phyloP scores from a whole-genome alignment of 1,140 invertebrate genomes.

The Metopolophium dirhodum region DNA sequence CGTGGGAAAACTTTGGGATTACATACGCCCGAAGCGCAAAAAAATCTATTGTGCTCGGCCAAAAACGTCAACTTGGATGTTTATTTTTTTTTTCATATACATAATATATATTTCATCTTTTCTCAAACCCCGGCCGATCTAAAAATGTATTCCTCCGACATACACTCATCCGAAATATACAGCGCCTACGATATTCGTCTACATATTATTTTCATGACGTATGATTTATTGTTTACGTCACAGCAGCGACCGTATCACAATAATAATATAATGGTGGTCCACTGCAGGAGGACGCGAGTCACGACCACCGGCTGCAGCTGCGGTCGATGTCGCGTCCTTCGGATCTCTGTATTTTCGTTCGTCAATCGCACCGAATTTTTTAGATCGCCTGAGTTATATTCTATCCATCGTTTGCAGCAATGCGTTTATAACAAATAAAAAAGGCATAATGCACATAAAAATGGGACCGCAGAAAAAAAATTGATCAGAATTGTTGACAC shows the following conservation, averaged over 20 bases:
- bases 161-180: not conserved
- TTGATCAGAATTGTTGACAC: too few species aligned
- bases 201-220: not conserved
- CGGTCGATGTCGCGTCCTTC: not conserved
- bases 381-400: not conserved
- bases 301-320: not conserved
- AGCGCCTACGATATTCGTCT: not conserved
- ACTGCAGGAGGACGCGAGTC: not conserved
- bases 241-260: not conserved
- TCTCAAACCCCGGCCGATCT: not conserved
- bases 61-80: not conserved
- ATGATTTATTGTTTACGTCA: constrained; percentile 28
- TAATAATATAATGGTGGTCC: not conserved
- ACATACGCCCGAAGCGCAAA: not conserved
- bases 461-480: not conserved
- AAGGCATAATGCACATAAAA: not conserved
- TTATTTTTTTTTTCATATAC: not conserved
- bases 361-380: not conserved
- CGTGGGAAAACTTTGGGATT: constrained; percentile 1
- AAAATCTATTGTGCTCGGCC: not conserved
- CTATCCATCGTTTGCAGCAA: not conserved
- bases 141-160: not conserved
- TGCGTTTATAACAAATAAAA: not conserved
- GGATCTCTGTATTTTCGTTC: not conserved
- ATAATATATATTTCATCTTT: not conserved